Conservation (phyloP, 2,113 vertebrate species). For the Noturus placidus region DNA sequence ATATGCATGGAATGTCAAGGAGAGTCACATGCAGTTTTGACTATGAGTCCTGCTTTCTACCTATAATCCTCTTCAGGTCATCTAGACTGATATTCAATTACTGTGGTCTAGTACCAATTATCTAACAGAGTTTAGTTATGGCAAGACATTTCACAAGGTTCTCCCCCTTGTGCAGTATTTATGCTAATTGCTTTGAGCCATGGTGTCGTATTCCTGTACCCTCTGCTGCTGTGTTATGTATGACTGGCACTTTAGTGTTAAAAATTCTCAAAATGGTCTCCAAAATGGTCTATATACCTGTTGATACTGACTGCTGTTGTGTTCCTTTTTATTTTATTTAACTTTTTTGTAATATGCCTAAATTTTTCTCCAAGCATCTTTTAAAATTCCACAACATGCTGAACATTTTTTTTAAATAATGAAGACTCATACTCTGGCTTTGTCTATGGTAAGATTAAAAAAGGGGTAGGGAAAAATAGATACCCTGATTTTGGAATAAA, state of each 20-base stretch:
- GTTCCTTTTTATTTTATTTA: not conserved
- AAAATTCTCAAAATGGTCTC: not conserved
- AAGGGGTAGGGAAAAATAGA: not conserved
- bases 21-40: conserved; percentile 13
- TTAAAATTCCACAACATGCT: not conserved
- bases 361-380: not conserved
- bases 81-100: conserved; percentile 9
- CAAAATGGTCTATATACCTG: not conserved
- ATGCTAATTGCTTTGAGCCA: conserved; percentile 46
- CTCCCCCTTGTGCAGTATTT: not conserved
- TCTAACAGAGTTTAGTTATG: not conserved
- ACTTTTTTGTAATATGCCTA: not conserved
- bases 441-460: not conserved
- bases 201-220: conserved; percentile 40
- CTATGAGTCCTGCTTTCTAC: conserved; percentile 10
- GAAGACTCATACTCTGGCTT: not conserved
- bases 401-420: not conserved
- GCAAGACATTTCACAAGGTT: conserved; percentile 6
- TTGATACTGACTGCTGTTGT: not conserved
- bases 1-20: conserved; percentile 22
- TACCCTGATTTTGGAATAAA: not conserved
- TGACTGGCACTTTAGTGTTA: conserved; percentile 7
- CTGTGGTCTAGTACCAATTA: not conserved
- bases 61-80: not conserved
- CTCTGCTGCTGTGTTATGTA: conserved; percentile 14